Conservation (phyloP, 2,888 invertebrate species). For the Dendrolimus pini region DNA sequence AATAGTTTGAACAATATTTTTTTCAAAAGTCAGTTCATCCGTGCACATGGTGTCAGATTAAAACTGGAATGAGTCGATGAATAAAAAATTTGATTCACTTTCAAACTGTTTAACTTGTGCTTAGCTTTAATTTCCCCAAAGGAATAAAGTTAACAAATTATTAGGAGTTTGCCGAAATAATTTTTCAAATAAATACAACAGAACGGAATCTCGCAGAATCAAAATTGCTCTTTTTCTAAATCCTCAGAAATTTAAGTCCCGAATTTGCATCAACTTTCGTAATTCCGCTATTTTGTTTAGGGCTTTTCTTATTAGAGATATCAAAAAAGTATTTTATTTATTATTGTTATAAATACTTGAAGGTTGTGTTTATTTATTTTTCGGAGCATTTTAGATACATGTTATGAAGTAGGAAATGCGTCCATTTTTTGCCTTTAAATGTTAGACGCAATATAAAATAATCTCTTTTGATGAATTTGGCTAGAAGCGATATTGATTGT, state of each 20-base stretch:
- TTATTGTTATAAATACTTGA: too few species aligned
- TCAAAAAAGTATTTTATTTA: too few species aligned
- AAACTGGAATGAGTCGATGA: background rate
- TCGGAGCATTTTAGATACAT: too few species aligned
- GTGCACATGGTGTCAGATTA: background rate
- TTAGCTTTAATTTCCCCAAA: background rate
- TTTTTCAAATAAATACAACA: background rate
- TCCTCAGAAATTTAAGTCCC: background rate
- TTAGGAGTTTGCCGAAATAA: background rate
- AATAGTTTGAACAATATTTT: too few species aligned
- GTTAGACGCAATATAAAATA: too few species aligned
- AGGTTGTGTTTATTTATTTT: too few species aligned
- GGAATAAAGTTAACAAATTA: background rate
- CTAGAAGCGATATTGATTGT: too few species aligned
- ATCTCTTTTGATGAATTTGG: too few species aligned
- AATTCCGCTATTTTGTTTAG: background rate
- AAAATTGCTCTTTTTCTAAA: background rate
- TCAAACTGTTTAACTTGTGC: background rate
- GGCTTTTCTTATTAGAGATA: too few species aligned
- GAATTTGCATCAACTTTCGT: background rate
- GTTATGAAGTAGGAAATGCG: too few species aligned
- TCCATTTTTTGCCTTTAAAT: too few species aligned
- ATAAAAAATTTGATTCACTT: background rate
- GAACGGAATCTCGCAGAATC: background rate
- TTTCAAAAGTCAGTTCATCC: background rate